These are phyloP conservation scores for Teleopsis dalmanni DNA, from an alignment of 1,140 invertebrate genomes.

Conservation along the genomic window DNA sequence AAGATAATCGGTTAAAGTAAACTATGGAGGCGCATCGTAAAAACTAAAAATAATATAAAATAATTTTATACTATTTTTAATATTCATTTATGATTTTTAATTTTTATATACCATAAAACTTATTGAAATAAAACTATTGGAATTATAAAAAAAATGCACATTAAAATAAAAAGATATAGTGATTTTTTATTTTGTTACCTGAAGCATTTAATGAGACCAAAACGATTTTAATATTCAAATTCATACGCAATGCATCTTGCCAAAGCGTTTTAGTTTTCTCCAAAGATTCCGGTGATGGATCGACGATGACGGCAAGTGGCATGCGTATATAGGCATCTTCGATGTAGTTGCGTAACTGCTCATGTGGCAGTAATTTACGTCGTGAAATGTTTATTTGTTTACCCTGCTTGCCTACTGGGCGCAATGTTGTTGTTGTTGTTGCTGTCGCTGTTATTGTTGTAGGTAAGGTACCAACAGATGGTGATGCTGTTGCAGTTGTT, in stretches of 20 bases:
- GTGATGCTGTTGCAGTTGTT: not conserved
- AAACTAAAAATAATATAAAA: no score
- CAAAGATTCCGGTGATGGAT: conserved; percentile 44
- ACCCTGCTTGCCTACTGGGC: conserved; percentile 8
- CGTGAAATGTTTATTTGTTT: conserved; percentile 23
- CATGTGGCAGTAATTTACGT: conserved; percentile 28
- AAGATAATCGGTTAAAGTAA: no score
- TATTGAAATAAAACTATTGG: conserved; percentile 1
- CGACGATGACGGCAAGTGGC: conserved; percentile 50
- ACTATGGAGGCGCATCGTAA: no score
- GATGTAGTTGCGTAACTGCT: conserved; percentile 47
- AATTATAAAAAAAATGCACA: not conserved
- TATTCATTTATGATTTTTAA: no score
- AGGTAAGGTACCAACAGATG: not conserved
- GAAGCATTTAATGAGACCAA: conserved; percentile 38
- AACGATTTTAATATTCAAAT: conserved; percentile 41
- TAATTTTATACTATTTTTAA: no score
- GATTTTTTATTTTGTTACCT: conserved; percentile 21
- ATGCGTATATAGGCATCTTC: conserved; percentile 51
- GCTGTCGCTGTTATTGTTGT: conserved; percentile 12
- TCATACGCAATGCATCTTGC: conserved; percentile 41
- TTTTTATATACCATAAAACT: no score
- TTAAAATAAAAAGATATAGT: not conserved
- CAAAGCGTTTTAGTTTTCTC: conserved; percentile 47
- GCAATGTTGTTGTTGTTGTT: conserved; percentile 15